Conservation (phyloP, 2,113 vertebrate genomes). For the Turnix velox region DNA sequence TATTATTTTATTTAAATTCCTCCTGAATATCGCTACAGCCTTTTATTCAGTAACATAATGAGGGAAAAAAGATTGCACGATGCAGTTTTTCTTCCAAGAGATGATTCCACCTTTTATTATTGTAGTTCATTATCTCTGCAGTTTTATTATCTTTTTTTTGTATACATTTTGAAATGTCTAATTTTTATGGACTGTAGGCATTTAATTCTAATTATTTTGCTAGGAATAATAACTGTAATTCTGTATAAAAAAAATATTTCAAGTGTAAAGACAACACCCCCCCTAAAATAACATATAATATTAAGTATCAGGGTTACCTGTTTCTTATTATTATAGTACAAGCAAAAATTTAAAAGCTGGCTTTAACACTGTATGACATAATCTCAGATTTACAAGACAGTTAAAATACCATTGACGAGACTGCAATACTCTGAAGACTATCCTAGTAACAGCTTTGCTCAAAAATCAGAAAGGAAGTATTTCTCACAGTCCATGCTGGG, state of each 20-base stretch:
- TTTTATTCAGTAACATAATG: constrained; percentile 29
- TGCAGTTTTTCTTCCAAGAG: constrained; percentile 27
- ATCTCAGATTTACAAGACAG: not conserved
- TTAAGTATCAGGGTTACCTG: not conserved
- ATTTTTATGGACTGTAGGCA: not conserved
- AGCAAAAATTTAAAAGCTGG: not conserved
- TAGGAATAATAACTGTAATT: not conserved
- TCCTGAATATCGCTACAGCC: constrained; percentile 34
- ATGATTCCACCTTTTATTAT: constrained; percentile 2
- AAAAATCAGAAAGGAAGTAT: not conserved
- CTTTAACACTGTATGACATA: not conserved
- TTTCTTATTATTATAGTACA: not conserved
- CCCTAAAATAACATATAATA: not conserved
- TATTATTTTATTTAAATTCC: constrained; percentile 30
- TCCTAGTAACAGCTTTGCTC: not conserved
- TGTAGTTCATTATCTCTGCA: constrained; percentile 39
- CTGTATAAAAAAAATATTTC: not conserved
- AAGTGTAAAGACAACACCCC: not conserved
- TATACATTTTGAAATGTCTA: not conserved
- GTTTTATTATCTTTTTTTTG: not conserved
- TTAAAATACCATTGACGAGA: not conserved
- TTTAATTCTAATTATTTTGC: not conserved
- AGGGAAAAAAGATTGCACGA: constrained; percentile 38
- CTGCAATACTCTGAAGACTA: not conserved
- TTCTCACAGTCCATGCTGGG: not conserved